Percentiles rank a stretch among this genome's conserved stretches.
phyloP scores from a whole-genome alignment of 2,888 invertebrate genomes.

The Anagyrus pseudococci region DNA sequence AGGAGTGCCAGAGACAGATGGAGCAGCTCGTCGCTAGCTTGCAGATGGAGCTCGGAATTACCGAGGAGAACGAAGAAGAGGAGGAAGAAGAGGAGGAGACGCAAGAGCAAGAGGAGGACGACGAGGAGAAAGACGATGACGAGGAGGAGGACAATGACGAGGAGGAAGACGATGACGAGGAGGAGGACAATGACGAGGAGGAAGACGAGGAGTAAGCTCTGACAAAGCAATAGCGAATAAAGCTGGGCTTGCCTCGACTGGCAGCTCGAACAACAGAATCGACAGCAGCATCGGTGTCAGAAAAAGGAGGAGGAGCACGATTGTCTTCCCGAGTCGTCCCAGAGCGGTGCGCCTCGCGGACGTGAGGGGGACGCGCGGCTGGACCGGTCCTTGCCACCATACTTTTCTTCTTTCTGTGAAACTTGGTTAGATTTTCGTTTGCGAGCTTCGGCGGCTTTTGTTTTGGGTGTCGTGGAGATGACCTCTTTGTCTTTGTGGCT shows the following conservation, averaged over 20 bases:
- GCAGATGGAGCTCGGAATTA: background rate
- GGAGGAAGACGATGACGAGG: too few species aligned
- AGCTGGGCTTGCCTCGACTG: too few species aligned
- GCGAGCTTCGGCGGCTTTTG: constrained; percentile 50
- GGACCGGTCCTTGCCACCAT: constrained; percentile 52
- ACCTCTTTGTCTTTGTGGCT: constrained; percentile 61
- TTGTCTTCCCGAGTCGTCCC: too few species aligned
- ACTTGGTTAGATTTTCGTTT: constrained; percentile 59
- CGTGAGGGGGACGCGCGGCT: too few species aligned
- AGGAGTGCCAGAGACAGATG: constrained; percentile 70
- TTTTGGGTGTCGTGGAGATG: constrained; percentile 51
- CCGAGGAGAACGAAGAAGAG: background rate
- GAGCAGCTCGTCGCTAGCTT: constrained; percentile 45
- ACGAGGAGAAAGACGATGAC: background rate
- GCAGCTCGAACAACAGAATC: too few species aligned
- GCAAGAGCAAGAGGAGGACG: background rate
- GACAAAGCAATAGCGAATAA: too few species aligned
- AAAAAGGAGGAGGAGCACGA: too few species aligned
- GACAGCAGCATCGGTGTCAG: too few species aligned
- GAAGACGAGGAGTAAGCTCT: too few species aligned
- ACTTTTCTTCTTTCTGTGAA: constrained; percentile 54
- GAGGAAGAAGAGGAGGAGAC: background rate
- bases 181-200: too few species aligned
- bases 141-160: too few species aligned
- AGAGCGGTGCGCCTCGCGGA: too few species aligned